Evolutionary conservation across 2,888 invertebrate species (phyloP).

Genomic region (Carpatolechia fugitivella): DNA sequence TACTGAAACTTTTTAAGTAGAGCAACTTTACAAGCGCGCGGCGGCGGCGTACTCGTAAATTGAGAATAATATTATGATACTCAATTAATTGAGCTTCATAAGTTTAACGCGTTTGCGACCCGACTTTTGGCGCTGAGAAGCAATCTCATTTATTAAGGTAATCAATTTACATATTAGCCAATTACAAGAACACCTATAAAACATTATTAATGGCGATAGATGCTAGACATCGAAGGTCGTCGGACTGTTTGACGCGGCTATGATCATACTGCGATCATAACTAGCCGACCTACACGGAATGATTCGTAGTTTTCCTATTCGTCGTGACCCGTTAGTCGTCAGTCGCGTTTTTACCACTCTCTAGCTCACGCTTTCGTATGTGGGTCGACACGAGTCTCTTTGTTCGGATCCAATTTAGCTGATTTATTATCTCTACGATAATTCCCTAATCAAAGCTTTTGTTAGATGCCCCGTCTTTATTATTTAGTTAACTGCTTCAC

Average conservation of each 20-base stretch:
- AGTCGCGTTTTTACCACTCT: constrained; percentile 9
- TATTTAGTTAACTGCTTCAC: neutral
- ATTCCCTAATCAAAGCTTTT: constrained; percentile 24
- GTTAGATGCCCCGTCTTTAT: neutral
- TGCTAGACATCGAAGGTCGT: constrained; percentile 1
- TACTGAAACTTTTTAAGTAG: constrained; percentile 15
- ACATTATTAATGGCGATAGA: neutral
- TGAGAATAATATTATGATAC: neutral
- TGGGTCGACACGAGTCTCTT: constrained; percentile 62
- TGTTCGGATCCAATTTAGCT: constrained; percentile 49
- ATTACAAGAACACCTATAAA: constrained; percentile 1
- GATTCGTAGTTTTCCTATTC: constrained; percentile 8
- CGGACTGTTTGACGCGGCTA: neutral
- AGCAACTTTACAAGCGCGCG: neutral
- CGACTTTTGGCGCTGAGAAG: neutral
- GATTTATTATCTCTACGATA: constrained; percentile 25
- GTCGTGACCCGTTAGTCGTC: constrained; percentile 36
- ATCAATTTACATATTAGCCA: constrained; percentile 8
- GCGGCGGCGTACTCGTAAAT: neutral
- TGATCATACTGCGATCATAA: neutral
- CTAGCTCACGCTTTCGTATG: constrained; percentile 53
- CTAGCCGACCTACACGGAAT: constrained; percentile 37
- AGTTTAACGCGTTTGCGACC: neutral
- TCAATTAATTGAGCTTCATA: neutral
- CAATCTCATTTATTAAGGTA: neutral